Evolutionary conservation across 2,113 vertebrate genomes (phyloP).

Genomic region (Spea bombifrons): DNA sequence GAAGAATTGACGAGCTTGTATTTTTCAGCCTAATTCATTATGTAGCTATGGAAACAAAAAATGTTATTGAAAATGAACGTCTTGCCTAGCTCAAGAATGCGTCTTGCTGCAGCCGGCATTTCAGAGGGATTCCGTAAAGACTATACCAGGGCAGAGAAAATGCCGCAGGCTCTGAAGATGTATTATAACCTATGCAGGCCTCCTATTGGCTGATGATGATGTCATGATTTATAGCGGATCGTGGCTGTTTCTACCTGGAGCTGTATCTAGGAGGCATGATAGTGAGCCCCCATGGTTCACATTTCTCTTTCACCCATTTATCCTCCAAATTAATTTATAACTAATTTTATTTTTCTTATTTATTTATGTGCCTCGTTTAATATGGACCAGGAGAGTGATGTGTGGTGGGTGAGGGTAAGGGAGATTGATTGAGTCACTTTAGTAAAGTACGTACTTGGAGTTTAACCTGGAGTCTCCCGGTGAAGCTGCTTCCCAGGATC

Average conservation of each 20-base stretch:
- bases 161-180: background rate
- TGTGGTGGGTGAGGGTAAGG: too few relatives aligned
- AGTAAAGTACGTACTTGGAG: too few relatives aligned
- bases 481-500: too few relatives aligned
- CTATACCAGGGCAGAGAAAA: background rate
- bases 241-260: conserved; percentile 7
- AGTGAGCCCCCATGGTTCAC: background rate
- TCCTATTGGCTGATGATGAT: conserved; percentile 37
- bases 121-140: conserved; percentile 22
- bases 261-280: background rate
- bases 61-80: background rate
- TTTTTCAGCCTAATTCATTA: background rate
- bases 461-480: too few relatives aligned
- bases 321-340: background rate
- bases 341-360: too few relatives aligned
- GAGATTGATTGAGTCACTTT: too few relatives aligned
- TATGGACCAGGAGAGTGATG: too few relatives aligned
- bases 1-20: too few relatives aligned
- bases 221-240: conserved; percentile 36
- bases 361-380: too few relatives aligned
- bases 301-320: background rate
- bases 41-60: background rate
- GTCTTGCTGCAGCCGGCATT: background rate
- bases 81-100: background rate
- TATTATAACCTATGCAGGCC: background rate